These are phyloP conservation scores for Forbesichthys agassizii DNA, from an alignment of 2,113 vertebrate genomes.

Conservation along the genomic window DNA sequence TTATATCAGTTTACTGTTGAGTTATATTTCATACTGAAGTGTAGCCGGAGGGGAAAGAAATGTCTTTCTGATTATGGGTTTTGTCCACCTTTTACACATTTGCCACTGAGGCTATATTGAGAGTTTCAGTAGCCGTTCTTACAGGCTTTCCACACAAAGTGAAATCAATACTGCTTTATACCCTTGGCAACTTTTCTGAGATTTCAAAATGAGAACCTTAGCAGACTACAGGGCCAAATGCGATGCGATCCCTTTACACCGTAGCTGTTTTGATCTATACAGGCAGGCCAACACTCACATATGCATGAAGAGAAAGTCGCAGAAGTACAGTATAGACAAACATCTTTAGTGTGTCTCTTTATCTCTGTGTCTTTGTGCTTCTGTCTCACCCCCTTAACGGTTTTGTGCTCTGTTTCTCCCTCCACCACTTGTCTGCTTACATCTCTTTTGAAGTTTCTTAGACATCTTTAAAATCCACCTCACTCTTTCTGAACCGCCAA, in stretches of 20 bases:
- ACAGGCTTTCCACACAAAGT: slow-evolving; percentile 38
- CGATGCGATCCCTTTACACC: slow-evolving; percentile 39
- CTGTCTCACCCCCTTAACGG: slow-evolving; percentile 59
- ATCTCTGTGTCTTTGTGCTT: slow-evolving; percentile 31
- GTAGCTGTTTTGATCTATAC: slow-evolving; percentile 38
- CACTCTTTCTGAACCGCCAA: slow-evolving; percentile 56
- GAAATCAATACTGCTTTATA: slow-evolving; percentile 61
- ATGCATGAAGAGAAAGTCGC: slow-evolving; percentile 11
- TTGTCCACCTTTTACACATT: slow-evolving; percentile 49
- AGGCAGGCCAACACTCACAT: slow-evolving; percentile 35
- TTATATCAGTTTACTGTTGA: slow-evolving; percentile 62
- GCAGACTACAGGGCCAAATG: slow-evolving; percentile 47
- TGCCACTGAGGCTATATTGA: slow-evolving; percentile 21
- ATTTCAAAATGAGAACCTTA: slow-evolving; percentile 60
- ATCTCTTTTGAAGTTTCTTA: slow-evolving; percentile 65
- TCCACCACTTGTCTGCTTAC: slow-evolving; percentile 36
- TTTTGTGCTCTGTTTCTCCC: slow-evolving; percentile 57
- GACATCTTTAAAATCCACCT: slow-evolving; percentile 63
- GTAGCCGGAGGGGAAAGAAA: slow-evolving; percentile 42
- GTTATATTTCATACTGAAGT: slow-evolving; percentile 64
- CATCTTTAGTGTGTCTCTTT: slow-evolving; percentile 48
- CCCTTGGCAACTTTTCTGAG: slow-evolving; percentile 49
- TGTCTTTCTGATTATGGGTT: slow-evolving; percentile 54
- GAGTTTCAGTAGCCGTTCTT: slow-evolving; percentile 53
- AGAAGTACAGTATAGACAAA: slow-evolving; percentile 16